Base-by-base conservation (phyloP, 2,113 vertebrate genomes). In the Nettapus auritus region DNA sequence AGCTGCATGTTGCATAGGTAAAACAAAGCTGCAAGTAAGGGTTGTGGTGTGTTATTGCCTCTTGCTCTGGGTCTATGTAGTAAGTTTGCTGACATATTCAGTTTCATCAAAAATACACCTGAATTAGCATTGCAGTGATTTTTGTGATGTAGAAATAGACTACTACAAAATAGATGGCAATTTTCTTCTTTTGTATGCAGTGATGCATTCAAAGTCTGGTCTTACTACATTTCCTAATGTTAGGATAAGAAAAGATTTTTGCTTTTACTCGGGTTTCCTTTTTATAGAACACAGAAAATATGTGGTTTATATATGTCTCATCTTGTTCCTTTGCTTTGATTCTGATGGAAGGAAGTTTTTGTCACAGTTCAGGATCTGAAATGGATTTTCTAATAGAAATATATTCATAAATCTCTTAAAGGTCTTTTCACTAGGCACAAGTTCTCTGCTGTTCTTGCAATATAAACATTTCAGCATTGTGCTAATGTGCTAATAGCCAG, bases 261-360 rank as follows among this genome's bases (percentile, higher is more conserved):
- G 44, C 31, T 89, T 92, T 82, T 67, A 50, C 8, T 86, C 19
- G 8, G 4, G 7, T 70, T 8, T 62, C 8, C 26, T 63, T 52
- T 79, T 53, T 15, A 22, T 86, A 94, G 92, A 82, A 63, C 16
- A 26, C 15, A 13, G 8, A 82, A 82, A 66, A 89, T 11, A 71
- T 6, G 13, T 18, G 8, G 29, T 8, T 1, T 23, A 2, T 48
- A 8, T 42, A 20, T 44, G 44, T 1, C 2, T 1, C 2, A 7
- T 70, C 56, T 19, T 90, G n/a, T 46, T 64, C 18, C 38, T 82
- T 78, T 48, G 31, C 33, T 86, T 78, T 74, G 33, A 42, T 34
- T 73, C 18, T 82, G 56, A 31, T 33, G 44, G 34, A 88, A 85
- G 23, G 38, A 90, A 53, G 20, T 60, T 67, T 46, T 17, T 36